These are phyloP conservation scores for Neoascia interrupta DNA, from an alignment of 2,888 invertebrate species.

Conservation along the genomic window DNA sequence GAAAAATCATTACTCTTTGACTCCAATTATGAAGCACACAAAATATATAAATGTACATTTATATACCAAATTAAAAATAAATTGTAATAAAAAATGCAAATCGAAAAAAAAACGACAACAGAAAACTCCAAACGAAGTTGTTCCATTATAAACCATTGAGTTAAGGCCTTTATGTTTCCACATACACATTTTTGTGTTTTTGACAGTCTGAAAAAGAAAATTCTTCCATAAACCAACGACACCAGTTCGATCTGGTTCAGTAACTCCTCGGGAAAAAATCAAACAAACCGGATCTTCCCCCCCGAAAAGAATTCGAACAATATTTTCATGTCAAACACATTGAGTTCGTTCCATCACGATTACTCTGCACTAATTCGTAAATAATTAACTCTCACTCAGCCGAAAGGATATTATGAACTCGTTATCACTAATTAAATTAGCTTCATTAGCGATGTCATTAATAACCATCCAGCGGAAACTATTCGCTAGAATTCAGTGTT, in stretches of 20 bases:
- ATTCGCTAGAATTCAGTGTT: not conserved
- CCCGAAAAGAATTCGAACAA: no score
- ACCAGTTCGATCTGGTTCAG: constrained; percentile 30
- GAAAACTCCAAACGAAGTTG: not conserved
- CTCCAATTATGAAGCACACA: constrained; percentile 49
- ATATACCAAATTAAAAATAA: constrained; percentile 1
- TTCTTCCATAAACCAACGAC: constrained; percentile 1
- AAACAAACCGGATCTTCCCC: constrained; percentile 18
- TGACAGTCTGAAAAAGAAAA: constrained; percentile 31
- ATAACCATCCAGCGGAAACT: not conserved
- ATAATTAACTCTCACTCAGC: constrained; percentile 33
- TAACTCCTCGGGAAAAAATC: not conserved
- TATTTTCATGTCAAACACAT: constrained; percentile 36
- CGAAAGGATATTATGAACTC: constrained; percentile 43
- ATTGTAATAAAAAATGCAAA: constrained; percentile 35
- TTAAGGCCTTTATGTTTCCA: not conserved
- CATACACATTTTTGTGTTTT: not conserved
- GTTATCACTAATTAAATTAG: constrained; percentile 48
- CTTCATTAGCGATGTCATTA: constrained; percentile 29
- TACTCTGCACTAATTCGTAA: constrained; percentile 52
- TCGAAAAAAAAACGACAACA: not conserved
- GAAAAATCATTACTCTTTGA: constrained; percentile 38
- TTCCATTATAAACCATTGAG: no score
- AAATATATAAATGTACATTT: constrained; percentile 3
- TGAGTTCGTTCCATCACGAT: constrained; percentile 28